Percentiles rank a stretch among this genome's conserved stretches.
phyloP scores from a whole-genome alignment of 2,797 vertebrate genomes.

The Alectoris magna region DNA sequence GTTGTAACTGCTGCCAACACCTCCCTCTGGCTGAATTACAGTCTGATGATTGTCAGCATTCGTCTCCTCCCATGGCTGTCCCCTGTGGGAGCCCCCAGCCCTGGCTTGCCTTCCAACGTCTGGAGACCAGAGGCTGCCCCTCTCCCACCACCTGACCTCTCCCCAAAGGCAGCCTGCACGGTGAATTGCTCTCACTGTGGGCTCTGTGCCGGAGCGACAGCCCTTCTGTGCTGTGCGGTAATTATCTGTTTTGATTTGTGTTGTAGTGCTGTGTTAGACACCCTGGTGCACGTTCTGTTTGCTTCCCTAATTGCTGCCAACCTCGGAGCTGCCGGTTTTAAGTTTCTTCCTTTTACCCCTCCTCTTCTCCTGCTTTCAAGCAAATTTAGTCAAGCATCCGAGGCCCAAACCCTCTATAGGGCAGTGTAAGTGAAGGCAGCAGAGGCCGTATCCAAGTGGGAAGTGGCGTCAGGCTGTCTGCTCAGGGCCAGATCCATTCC shows the following conservation, averaged over 20 bases:
- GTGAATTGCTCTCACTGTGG: background rate
- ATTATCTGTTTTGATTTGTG: conserved; percentile 10
- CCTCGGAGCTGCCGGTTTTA: background rate
- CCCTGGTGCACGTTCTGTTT: background rate
- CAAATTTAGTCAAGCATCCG: background rate
- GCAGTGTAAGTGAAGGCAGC: background rate
- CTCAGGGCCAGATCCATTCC: background rate
- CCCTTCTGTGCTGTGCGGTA: background rate
- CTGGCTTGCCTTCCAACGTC: background rate
- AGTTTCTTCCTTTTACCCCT: background rate
- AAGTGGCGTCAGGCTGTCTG: conserved; percentile 41
- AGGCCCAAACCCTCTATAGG: background rate
- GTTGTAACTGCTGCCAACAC: background rate
- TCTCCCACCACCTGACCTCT: conserved; percentile 32
- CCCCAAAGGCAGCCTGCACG: background rate
- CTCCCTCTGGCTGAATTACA: background rate
- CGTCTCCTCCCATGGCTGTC: background rate
- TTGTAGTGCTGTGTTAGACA: background rate
- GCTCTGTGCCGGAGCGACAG: background rate
- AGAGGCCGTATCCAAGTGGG: background rate
- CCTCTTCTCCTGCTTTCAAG: conserved; percentile 5
- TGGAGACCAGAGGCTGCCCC: background rate
- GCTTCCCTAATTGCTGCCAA: conserved; percentile 20
- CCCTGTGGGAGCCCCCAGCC: background rate
- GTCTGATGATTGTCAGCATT: background rate